Evolutionary conservation across 2,797 vertebrate genomes (phyloP).

Genomic region (Leuciscus waleckii): DNA sequence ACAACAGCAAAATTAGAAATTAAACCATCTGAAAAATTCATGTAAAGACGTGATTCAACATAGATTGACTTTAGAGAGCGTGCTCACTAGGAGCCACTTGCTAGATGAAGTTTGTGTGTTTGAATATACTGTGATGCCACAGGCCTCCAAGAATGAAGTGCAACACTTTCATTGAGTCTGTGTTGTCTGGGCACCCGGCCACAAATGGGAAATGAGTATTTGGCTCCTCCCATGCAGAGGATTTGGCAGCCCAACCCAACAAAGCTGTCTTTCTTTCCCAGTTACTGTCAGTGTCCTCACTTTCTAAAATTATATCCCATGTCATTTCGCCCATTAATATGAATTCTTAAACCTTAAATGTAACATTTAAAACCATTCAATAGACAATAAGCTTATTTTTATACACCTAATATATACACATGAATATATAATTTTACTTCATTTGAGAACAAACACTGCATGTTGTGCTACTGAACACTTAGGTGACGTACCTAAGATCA

Average conservation of each 20-base stretch:
- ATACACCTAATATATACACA: constrained; percentile 8
- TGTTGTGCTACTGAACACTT: constrained; percentile 3
- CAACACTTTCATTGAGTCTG: constrained; percentile 6
- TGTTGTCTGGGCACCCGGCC: constrained; percentile 11
- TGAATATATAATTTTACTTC: background rate
- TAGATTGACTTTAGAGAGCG: background rate
- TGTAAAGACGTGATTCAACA: background rate
- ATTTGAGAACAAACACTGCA: constrained; percentile 10
- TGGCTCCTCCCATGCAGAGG: constrained; percentile 17
- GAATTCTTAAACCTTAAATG: background rate
- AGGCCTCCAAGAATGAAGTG: background rate
- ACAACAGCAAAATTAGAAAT: constrained; percentile 1
- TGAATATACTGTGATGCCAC: constrained; percentile 17
- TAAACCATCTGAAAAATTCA: background rate
- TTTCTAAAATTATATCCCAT: background rate
- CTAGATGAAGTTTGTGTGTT: background rate
- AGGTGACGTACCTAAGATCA: background rate
- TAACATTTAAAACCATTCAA: constrained; percentile 14
- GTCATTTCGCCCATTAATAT: background rate
- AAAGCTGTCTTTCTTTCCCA: background rate
- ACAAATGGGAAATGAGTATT: background rate
- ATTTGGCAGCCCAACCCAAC: constrained; percentile 5
- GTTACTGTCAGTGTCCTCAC: background rate
- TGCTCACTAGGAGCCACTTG: background rate
- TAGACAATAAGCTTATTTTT: background rate